A percentile compares a stretch with the other conserved stretches of the same genome.
phyloP scores from a whole-genome alignment of 1,140 invertebrate genomes.

The Pinna nobilis region DNA sequence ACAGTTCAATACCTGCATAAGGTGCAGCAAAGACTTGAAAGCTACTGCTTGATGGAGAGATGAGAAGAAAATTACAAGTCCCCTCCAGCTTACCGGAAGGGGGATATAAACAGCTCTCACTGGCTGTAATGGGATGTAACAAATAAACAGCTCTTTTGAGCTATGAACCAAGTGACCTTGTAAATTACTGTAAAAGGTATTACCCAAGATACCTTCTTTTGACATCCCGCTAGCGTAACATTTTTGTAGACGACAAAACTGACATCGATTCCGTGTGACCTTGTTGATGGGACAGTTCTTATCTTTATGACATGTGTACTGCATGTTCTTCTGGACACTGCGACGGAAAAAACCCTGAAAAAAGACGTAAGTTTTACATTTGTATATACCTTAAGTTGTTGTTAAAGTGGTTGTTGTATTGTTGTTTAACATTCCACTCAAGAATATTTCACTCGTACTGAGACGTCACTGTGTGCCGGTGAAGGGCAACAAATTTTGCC shows the following conservation, averaged over 20 bases:
- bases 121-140: too few relatives aligned
- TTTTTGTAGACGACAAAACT: constrained; percentile 73
- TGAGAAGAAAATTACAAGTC: too few relatives aligned
- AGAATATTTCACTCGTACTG: too few relatives aligned
- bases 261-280: constrained; percentile 72
- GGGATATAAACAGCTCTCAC: too few relatives aligned
- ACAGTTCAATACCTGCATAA: too few relatives aligned
- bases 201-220: constrained; percentile 68
- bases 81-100: too few relatives aligned
- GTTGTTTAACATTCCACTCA: too few relatives aligned
- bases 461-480: not conserved
- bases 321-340: constrained; percentile 74
- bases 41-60: too few relatives aligned
- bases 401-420: too few relatives aligned
- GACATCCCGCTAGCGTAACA: constrained; percentile 73
- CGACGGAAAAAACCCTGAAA: constrained; percentile 74
- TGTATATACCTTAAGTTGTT: not conserved
- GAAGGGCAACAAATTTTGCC: not conserved
- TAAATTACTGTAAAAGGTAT: not conserved
- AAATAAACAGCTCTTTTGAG: not conserved
- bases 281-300: constrained; percentile 73
- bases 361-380: not conserved
- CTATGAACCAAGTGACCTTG: not conserved
- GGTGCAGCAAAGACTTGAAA: too few relatives aligned
- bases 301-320: constrained; percentile 75